These are phyloP conservation scores for Hybos culiciformis DNA, from an alignment of 2,888 invertebrate genomes.

Conservation along the genomic window DNA sequence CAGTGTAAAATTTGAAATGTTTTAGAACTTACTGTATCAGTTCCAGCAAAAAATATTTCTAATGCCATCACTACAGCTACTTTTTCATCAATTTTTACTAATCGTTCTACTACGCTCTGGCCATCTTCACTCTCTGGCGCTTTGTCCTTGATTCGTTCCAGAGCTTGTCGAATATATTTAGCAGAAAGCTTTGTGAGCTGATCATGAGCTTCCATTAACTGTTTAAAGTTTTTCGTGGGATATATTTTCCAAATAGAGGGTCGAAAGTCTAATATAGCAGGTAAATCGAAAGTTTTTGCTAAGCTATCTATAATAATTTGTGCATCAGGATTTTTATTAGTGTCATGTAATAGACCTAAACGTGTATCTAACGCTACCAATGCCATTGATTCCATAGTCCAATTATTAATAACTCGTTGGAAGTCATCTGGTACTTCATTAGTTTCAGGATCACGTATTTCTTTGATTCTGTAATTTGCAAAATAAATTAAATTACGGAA, in stretches of 20 bases:
- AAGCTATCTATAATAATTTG: constrained; percentile 3
- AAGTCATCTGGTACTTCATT: constrained; percentile 33
- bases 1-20: constrained; percentile 17
- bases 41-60: constrained; percentile 56
- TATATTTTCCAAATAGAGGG: constrained; percentile 26
- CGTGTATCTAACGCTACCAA: constrained; percentile 28
- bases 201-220: constrained; percentile 19
- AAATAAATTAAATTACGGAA: no score
- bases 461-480: constrained; percentile 18
- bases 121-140: constrained; percentile 24
- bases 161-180: constrained; percentile 26
- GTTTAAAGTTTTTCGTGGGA: constrained; percentile 22
- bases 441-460: constrained; percentile 17
- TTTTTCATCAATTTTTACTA: constrained; percentile 45
- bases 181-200: constrained; percentile 16
- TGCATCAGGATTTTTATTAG: constrained; percentile 15
- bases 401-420: constrained; percentile 37
- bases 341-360: constrained; percentile 15
- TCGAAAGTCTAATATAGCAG: constrained; percentile 18
- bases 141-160: constrained; percentile 23
- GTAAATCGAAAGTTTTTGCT: constrained; percentile 5
- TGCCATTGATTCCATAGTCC: constrained; percentile 40
- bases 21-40: constrained; percentile 48
- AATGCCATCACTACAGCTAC: constrained; percentile 52
- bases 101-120: constrained; percentile 47